A percentile compares a stretch with the other conserved stretches of the same genome.
phyloP scores from a whole-genome alignment of 1,140 invertebrate genomes.

The Drosophila watanabei region DNA sequence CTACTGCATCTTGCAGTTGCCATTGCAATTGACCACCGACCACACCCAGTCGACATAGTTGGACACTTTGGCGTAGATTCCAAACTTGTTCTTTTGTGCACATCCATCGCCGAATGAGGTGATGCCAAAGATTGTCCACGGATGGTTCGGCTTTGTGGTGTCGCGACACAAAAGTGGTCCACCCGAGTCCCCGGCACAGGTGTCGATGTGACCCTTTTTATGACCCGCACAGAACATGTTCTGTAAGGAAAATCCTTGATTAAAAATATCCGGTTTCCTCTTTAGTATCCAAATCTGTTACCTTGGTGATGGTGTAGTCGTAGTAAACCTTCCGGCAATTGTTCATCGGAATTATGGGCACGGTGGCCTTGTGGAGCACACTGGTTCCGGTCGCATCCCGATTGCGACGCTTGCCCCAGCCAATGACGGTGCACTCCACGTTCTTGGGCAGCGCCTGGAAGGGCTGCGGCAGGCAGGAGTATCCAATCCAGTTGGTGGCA shows the following conservation, averaged over 20 bases:
- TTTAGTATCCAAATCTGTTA: neutral
- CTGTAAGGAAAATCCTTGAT: neutral
- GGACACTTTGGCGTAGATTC: conserved; percentile 95
- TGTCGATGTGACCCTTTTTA: conserved; percentile 91
- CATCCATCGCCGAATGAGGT: conserved; percentile 98
- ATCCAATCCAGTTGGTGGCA: conserved; percentile 80
- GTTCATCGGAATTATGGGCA: conserved; percentile 92
- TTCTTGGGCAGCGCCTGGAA: conserved; percentile 85
- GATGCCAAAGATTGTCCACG: conserved; percentile 94
- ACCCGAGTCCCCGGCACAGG: conserved; percentile 96
- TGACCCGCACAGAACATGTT: conserved; percentile 97
- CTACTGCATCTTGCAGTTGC: conserved; percentile 81
- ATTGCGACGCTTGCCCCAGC: conserved; percentile 92
- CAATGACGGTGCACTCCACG: conserved; percentile 90
- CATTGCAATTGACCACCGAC: conserved; percentile 87
- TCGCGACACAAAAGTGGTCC: conserved; percentile 92
- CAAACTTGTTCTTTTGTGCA: conserved; percentile 95
- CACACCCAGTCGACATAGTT: conserved; percentile 95
- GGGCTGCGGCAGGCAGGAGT: conserved; percentile 89
- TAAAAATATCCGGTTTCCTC: neutral
- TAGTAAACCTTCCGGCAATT: conserved; percentile 92
- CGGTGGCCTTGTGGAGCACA: conserved; percentile 92
- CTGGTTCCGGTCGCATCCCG: conserved; percentile 91
- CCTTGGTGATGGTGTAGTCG: conserved; percentile 92
- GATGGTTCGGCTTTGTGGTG: conserved; percentile 86